Evolutionary conservation across 2,797 vertebrate species (phyloP).

Genomic region (Saxicola maurus): DNA sequence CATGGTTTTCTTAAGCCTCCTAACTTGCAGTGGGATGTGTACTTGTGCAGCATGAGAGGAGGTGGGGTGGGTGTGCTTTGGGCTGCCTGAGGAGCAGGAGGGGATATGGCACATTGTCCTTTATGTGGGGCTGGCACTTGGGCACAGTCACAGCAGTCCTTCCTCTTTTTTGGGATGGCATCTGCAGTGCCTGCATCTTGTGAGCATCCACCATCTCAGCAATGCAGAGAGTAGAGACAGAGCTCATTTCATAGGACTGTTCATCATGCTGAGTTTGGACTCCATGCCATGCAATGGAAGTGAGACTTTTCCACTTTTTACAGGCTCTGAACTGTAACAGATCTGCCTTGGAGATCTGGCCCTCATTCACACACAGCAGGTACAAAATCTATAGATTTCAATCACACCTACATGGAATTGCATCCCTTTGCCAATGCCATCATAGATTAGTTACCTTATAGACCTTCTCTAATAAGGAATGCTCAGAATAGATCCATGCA

Average conservation of each 20-base stretch:
- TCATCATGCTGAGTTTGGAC: not conserved
- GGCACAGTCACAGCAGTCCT: not conserved
- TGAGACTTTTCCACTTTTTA: not conserved
- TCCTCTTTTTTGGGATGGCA: not conserved
- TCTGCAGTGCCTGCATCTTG: not conserved
- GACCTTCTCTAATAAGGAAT: not conserved
- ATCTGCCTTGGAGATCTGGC: not conserved
- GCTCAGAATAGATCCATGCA: not conserved
- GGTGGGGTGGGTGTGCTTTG: not conserved
- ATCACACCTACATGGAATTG: not conserved
- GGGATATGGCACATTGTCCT: rapidly evolving
- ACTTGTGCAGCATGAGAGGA: not conserved
- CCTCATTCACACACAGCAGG: not conserved
- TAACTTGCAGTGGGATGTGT: rapidly evolving
- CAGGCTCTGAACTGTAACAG: not conserved
- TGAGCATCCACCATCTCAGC: not conserved
- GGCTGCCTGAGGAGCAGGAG: not conserved
- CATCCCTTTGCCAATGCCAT: not conserved
- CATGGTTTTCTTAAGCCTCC: not conserved
- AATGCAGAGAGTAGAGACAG: not conserved
- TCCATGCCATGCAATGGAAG: not conserved
- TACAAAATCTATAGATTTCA: not conserved
- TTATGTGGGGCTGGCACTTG: rapidly evolving
- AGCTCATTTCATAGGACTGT: not conserved
- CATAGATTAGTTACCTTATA: not conserved